These are phyloP conservation scores for Equus przewalskii DNA, from an alignment of 2,113 vertebrate species.

Conservation along the genomic window DNA sequence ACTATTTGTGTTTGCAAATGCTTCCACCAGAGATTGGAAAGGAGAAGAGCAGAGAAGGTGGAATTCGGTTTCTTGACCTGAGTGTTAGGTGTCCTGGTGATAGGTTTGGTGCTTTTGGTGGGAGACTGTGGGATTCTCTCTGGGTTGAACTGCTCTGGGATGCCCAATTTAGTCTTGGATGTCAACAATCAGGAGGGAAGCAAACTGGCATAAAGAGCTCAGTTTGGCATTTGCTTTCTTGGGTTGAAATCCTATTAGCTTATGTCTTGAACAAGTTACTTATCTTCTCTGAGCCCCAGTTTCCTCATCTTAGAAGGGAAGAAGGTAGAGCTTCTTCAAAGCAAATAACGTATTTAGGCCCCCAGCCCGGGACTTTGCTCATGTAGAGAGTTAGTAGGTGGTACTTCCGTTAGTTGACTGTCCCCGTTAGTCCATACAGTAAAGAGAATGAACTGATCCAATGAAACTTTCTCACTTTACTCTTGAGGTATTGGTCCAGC, in stretches of 20 bases:
- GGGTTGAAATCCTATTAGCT: slow-evolving; percentile 27
- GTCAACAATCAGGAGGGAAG: background rate
- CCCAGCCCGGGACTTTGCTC: background rate
- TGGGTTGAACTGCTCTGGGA: background rate
- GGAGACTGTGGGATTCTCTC: background rate
- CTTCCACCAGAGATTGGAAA: slow-evolving; percentile 28
- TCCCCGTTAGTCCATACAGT: background rate
- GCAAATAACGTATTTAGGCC: background rate
- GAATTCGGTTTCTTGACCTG: slow-evolving; percentile 47
- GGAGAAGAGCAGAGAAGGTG: background rate
- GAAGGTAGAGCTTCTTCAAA: background rate
- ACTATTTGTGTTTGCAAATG: slow-evolving; percentile 75
- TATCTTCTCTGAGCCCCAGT: background rate
- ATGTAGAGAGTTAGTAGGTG: background rate
- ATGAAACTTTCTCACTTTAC: background rate
- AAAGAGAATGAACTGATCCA: background rate
- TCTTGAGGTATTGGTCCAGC: background rate
- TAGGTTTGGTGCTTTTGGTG: background rate
- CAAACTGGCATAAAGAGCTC: background rate
- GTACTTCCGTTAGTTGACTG: background rate
- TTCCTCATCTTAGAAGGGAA: background rate
- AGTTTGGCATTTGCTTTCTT: background rate
- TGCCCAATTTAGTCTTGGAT: background rate
- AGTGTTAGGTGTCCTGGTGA: background rate
- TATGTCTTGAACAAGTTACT: background rate